Conservation (phyloP, 2,797 vertebrate species). For the Buceros bicornis region DNA sequence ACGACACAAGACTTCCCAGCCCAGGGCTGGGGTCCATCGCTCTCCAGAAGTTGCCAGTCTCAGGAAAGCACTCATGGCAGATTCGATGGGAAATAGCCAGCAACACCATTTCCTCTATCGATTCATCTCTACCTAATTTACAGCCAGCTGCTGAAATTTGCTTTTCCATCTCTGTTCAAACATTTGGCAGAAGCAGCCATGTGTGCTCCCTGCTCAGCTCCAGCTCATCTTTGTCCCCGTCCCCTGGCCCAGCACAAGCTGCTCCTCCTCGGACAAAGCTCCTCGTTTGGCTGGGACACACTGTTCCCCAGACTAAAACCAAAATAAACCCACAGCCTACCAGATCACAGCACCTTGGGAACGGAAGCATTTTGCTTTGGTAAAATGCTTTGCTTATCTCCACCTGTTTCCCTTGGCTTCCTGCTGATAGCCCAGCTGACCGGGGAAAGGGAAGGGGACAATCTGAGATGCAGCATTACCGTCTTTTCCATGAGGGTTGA, state of each 20-base stretch:
- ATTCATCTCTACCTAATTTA: background rate
- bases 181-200: background rate
- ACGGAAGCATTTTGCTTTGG: constrained; percentile 49
- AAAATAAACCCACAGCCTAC: constrained; percentile 13
- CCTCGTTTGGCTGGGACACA: background rate
- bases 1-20: background rate
- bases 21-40: background rate
- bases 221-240: background rate
- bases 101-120: background rate
- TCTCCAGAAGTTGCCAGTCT: background rate
- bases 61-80: background rate
- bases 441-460: background rate
- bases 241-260: background rate
- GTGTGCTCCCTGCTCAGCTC: background rate
- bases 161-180: background rate
- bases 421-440: background rate
- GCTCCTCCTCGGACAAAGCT: background rate
- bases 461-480: background rate
- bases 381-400: constrained; percentile 32
- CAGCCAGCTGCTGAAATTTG: background rate
- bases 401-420: constrained; percentile 58
- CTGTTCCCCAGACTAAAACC: background rate
- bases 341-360: constrained; percentile 38
- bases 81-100: background rate
- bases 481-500: background rate